Base-by-base conservation (phyloP, 2,888 invertebrate species). In the Drosophila niveifrons region DNA sequence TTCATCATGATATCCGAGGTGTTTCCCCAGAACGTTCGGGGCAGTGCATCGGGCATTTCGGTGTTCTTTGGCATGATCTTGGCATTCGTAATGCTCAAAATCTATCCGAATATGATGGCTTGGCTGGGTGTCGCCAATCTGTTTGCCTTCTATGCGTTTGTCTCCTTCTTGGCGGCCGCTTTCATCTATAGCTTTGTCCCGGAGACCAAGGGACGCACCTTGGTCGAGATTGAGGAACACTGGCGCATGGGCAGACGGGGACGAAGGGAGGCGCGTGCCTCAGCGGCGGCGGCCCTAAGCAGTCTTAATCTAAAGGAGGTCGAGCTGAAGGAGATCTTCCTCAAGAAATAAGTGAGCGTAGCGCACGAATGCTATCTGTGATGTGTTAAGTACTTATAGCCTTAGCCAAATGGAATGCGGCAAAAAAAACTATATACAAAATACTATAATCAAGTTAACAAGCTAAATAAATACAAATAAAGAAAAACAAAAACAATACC, bases 1-100 rank as follows among this genome's bases (percentile, higher is more conserved):
- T 96, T 96, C 95, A 94, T 95, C 50, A 94, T 96, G 94, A 95
- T 95, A 77, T 96, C 96, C 0, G 96, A 96, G 92, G 93, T 96
- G 0, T 96, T 95, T 87, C 94, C 95, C 0, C 93, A 94, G 1
- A 93, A 93, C 56, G 93, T 94, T 0, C 92, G 95, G n/a, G 95
- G 95, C 3, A 88, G 95, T 3, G 96, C 95, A 0, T 95, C 95
- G 0, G 95, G 95, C 0, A 93, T 95, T 23, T 94, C 95, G 55
- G 94, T 95, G 0, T 94, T 94, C 44, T 94, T 94, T 43, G 94
- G 94, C 0, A 95, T 95, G 85, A 85, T 94, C 1, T 93, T 95
- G 6, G 95, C 95, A 73, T 96, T 96, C 84, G 83, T 93, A 1
- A 95, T 95, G 1, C 95, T 96, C 0, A 96, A 96, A 91, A 94